A percentile compares a stretch with the other conserved stretches of the same genome.
Conservation (phyloP, 2,888 invertebrate genomes). For the Prosopocoilus inquinatus region DNA sequence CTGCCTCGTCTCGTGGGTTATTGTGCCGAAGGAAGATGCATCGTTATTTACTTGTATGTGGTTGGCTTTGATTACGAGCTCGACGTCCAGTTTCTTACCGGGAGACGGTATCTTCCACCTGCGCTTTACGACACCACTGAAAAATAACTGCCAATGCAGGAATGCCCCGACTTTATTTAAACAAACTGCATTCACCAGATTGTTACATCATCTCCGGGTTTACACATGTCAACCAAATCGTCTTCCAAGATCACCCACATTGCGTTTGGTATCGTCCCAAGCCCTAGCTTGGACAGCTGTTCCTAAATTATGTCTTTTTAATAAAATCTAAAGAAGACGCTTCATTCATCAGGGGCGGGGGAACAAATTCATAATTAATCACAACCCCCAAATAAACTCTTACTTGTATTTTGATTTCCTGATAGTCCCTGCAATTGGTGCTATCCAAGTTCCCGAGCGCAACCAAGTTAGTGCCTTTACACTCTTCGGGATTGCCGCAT, state of each 20-base stretch:
- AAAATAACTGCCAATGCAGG: slow-evolving; percentile 24
- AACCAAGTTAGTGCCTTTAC: slow-evolving; percentile 57
- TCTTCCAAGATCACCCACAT: slow-evolving; percentile 79
- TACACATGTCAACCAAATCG: slow-evolving; percentile 82
- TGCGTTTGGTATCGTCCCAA: slow-evolving; percentile 72
- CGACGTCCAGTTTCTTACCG: slow-evolving; percentile 66
- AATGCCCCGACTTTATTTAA: neutral
- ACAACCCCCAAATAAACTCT: slow-evolving; percentile 6
- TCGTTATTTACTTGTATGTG: slow-evolving; percentile 65
- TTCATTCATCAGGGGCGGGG: too few species aligned
- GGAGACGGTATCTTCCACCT: slow-evolving; percentile 65
- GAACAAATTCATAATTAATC: slow-evolving; percentile 5
- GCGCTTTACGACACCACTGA: slow-evolving; percentile 73
- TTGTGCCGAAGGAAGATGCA: slow-evolving; percentile 49
- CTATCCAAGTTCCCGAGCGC: slow-evolving; percentile 58
- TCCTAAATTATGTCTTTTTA: slow-evolving; percentile 56
- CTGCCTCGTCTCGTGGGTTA: slow-evolving; percentile 65
- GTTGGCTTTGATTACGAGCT: slow-evolving; percentile 70
- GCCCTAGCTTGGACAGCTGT: slow-evolving; percentile 68
- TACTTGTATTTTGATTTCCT: slow-evolving; percentile 82
- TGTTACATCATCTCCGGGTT: slow-evolving; percentile 85
- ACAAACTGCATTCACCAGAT: slow-evolving; percentile 62
- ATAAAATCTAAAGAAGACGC: slow-evolving; percentile 21
- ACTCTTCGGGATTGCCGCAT: slow-evolving; percentile 59
- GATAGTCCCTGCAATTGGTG: slow-evolving; percentile 74